Base-by-base conservation (phyloP, 2,797 vertebrate species). In the Oryzias dopingdopingensis region DNA sequence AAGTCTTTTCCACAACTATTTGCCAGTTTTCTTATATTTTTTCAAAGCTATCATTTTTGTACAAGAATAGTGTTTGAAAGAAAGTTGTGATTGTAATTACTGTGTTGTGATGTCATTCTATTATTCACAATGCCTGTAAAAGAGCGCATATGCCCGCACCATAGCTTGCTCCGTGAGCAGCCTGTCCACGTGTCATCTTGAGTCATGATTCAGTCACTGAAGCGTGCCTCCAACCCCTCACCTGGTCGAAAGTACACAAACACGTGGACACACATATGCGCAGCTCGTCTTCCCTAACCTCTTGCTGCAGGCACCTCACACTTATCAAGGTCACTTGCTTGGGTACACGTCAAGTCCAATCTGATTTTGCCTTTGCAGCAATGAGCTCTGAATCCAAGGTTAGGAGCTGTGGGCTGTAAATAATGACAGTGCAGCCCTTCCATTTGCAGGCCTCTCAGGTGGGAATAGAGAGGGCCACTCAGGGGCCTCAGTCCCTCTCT, bases 311-410 rank as follows among this genome's bases (percentile, higher is more conserved):
- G 86, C 86, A 57, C 77, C 83, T 86, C 75, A 74, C 85, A 86
- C 87, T 87, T 84, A 87, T 89, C 90, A 90, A 91, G 90, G 90
- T 91, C 88, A 84, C 72, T 64, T 76, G 78, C 83, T 88, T 67
- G 77, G 82, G 84, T 75, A 82, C 87, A 88, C 79, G 85, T 90
- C 89, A 86, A 81, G 81, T 89, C 83, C 86, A 84, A 89, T 89
- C 82, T 80, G 87, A 88, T 87, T 88, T 75, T 86, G 74, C 80
- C 83, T 74, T 55, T 55, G 67, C 76, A 20, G 52, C 75, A 66
- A 89, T 87, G 86, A 90, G 83, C 83, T 79, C 82, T 70, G 52
- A 84, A 80, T 82, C 83, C 90, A 90, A 90, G 89, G 90, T 91
- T 88, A 88, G 83, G 67, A 81, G 84, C 87, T 87, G 85, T 68